Conservation (phyloP, 2,113 vertebrate genomes). For the Phalacrocorax carbo region DNA sequence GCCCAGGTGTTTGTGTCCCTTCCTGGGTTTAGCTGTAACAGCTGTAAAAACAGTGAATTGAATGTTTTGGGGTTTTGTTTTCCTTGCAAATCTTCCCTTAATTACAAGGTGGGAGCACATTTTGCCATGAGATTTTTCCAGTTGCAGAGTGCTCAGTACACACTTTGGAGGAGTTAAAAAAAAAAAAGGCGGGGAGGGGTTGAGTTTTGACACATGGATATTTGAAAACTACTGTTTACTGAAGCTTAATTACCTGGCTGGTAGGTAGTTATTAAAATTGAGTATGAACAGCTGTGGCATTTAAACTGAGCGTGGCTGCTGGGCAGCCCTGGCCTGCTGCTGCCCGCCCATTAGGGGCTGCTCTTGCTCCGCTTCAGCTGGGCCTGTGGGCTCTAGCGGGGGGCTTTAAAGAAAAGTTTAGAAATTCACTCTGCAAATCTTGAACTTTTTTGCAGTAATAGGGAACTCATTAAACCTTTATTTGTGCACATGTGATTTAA, state of each 20-base stretch:
- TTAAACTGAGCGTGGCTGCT: fast-evolving
- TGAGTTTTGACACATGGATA: not conserved
- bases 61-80: not conserved
- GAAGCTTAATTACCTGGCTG: not conserved
- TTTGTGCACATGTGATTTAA: fast-evolving
- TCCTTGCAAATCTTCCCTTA: not conserved
- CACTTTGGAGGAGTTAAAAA: not conserved
- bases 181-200: too few relatives aligned
- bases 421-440: not conserved
- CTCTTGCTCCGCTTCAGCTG: not conserved
- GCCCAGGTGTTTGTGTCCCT: not conserved
- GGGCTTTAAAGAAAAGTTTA: not conserved
- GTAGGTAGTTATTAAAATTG: not conserved
- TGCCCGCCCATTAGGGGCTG: not conserved
- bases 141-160: not conserved
- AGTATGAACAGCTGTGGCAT: not conserved
- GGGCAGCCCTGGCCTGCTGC: not conserved
- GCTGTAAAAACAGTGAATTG: not conserved
- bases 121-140: not conserved
- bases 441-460: not conserved
- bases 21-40: not conserved
- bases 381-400: fast-evolving
- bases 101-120: not conserved
- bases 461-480: not conserved
- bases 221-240: not conserved